A percentile compares a stretch with the other conserved stretches of the same genome.
Conservation (phyloP, 2,888 invertebrate species). For the Epirrita christyi region DNA sequence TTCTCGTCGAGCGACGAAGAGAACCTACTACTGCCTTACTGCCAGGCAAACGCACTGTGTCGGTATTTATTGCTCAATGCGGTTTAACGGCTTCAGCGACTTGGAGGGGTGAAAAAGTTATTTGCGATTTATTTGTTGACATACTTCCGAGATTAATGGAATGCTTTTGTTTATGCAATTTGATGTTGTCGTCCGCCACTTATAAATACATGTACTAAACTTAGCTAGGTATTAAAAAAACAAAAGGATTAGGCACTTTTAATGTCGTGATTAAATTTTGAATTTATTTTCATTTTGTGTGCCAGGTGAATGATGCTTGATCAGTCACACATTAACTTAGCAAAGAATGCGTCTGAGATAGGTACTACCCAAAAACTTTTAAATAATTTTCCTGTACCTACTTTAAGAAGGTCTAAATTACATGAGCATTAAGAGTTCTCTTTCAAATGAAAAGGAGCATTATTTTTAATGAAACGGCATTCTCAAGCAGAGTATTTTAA, state of each 20-base stretch:
- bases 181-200: background rate
- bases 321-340: too few species aligned
- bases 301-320: too few species aligned
- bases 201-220: too few species aligned
- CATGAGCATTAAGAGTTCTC: slow-evolving; percentile 12
- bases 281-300: too few species aligned
- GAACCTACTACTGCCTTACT: background rate
- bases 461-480: slow-evolving; percentile 31
- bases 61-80: slow-evolving; percentile 40
- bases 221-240: too few species aligned
- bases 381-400: background rate
- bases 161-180: background rate
- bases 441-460: slow-evolving; percentile 23
- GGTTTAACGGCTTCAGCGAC: slow-evolving; percentile 12
- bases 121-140: slow-evolving; percentile 12
- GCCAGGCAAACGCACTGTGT: slow-evolving; percentile 54
- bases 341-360: too few species aligned
- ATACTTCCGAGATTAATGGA: background rate
- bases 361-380: too few species aligned
- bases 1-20: slow-evolving; percentile 46
- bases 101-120: background rate
- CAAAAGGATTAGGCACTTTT: too few species aligned
- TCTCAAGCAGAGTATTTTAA: slow-evolving; percentile 27
- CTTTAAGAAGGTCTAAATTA: slow-evolving; percentile 12
- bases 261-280: too few species aligned